Evolutionary conservation across 1,140 invertebrate genomes (phyloP).

Genomic region (Drosophila repleta): DNA sequence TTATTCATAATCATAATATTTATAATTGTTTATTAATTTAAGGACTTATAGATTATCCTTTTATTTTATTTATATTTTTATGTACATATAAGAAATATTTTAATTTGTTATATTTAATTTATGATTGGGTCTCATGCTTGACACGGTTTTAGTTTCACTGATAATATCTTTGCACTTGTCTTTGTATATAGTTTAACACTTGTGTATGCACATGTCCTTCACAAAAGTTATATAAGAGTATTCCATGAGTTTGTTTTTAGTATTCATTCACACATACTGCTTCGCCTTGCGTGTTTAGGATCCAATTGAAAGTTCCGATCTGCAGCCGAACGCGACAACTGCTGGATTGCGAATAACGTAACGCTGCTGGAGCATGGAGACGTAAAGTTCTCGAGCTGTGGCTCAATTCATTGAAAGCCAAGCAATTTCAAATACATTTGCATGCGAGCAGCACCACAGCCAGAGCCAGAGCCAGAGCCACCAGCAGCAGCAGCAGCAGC

Average conservation of each 20-base stretch:
- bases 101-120: background rate
- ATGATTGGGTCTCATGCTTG: slow-evolving; percentile 9
- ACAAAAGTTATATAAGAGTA: slow-evolving; percentile 7
- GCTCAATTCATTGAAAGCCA: slow-evolving; percentile 62
- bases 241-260: slow-evolving; percentile 9
- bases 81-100: background rate
- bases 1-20: too few relatives aligned
- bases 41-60: background rate
- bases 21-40: too few relatives aligned
- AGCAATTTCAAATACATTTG: slow-evolving; percentile 78
- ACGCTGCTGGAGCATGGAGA: slow-evolving; percentile 55
- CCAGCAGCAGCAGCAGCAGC: slow-evolving; percentile 33
- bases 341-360: slow-evolving; percentile 83
- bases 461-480: too few relatives aligned
- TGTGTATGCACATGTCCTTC: slow-evolving; percentile 21
- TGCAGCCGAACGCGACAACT: slow-evolving; percentile 82
- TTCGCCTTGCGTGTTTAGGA: slow-evolving; percentile 57
- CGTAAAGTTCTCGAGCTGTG: slow-evolving; percentile 66
- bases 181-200: background rate
- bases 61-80: background rate
- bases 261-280: slow-evolving; percentile 48
- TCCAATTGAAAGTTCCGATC: slow-evolving; percentile 64
- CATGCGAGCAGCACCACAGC: slow-evolving; percentile 59
- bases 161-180: slow-evolving; percentile 7
- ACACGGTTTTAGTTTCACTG: slow-evolving; percentile 7